Evolutionary conservation across 2,113 vertebrate genomes (phyloP).

Genomic region (Bucco capensis): DNA sequence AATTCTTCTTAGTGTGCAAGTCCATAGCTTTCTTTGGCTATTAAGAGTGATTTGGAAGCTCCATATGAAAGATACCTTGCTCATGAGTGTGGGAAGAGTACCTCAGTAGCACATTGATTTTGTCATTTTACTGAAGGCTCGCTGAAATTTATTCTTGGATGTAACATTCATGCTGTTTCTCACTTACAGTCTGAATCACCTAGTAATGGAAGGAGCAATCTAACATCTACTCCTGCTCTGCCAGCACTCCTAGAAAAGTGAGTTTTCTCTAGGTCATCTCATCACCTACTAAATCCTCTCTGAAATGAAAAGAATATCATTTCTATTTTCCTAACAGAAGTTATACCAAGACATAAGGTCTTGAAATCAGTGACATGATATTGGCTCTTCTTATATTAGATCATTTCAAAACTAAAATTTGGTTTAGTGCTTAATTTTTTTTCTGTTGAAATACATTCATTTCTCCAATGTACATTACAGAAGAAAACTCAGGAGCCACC

Average conservation of each 20-base stretch:
- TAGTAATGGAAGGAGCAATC: constrained; percentile 73
- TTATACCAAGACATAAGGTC: not conserved
- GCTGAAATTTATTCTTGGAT: not conserved
- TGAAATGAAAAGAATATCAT: not conserved
- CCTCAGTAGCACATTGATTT: not conserved
- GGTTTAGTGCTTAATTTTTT: not conserved
- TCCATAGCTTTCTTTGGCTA: not conserved
- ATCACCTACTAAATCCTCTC: not conserved
- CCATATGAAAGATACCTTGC: not conserved
- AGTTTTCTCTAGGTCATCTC: constrained; percentile 50
- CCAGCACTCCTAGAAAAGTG: constrained; percentile 80
- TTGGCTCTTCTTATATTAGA: not conserved
- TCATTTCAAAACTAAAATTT: not conserved
- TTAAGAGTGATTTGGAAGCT: not conserved
- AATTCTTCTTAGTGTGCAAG: not conserved
- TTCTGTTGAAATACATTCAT: not conserved
- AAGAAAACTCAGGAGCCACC: not conserved
- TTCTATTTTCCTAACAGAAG: not conserved
- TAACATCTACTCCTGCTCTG: constrained; percentile 70
- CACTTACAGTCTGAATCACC: constrained; percentile 82
- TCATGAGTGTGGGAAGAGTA: not conserved
- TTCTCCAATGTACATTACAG: not conserved
- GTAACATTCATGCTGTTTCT: constrained; percentile 14
- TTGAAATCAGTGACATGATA: not conserved
- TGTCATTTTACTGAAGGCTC: not conserved